These are phyloP conservation scores for Formicarius rufipectus DNA, from an alignment of 2,113 vertebrate species.

Conservation along the genomic window DNA sequence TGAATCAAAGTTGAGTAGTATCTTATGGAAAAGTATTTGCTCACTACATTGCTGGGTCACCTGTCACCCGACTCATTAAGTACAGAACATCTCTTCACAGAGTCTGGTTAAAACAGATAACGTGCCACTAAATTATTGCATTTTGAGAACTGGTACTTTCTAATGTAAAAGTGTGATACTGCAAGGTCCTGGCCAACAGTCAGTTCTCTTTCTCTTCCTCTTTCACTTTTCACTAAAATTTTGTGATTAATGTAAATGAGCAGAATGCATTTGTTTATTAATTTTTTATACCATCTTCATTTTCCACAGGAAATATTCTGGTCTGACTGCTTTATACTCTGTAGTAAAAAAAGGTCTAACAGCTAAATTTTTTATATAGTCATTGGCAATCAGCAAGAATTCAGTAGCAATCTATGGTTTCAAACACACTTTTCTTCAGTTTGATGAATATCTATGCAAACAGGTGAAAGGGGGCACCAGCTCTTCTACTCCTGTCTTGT, in stretches of 20 bases:
- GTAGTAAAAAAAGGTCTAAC: neutral
- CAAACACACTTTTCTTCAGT: neutral
- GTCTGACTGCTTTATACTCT: neutral
- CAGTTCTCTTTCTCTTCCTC: neutral
- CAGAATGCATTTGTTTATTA: neutral
- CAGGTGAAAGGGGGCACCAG: neutral
- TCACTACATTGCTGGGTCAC: neutral
- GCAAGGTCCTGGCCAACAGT: neutral
- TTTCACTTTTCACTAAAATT: neutral
- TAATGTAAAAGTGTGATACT: neutral
- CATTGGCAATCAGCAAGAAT: neutral
- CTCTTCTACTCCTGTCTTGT: neutral
- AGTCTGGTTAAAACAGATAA: neutral
- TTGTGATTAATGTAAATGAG: neutral
- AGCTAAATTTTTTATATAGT: neutral
- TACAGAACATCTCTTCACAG: neutral
- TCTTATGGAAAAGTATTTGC: neutral
- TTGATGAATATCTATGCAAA: neutral
- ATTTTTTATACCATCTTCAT: neutral
- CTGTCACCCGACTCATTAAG: neutral
- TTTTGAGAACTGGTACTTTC: neutral
- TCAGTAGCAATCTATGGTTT: neutral
- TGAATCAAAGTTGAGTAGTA: neutral
- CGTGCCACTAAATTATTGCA: neutral
- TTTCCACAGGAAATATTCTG: neutral